Evolutionary conservation across 2,797 vertebrate species (phyloP), one percentile per base, ranked within the genome.

Genomic region (Alcedo quadribrachys): DNA sequence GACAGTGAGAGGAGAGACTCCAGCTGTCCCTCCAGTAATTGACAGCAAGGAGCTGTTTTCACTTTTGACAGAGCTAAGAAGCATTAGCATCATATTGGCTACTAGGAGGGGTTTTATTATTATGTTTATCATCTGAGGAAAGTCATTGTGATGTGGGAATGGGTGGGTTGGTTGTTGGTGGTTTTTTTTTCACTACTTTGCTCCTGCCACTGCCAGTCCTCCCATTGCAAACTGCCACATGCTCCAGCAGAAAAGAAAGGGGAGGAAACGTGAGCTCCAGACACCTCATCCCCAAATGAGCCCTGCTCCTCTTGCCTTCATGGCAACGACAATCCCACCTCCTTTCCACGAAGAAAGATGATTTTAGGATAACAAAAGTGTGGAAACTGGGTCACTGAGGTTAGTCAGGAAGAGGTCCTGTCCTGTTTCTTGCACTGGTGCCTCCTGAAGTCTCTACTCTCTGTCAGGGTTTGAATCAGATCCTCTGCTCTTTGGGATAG

Each of bases 1-100:
- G 97, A 98, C 97, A 97, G 96, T 98, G 97, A 97, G 94, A 96
- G 95, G 98, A 98, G 98, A 98, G 97, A 97, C 97, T 96, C 98
- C 98, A 98, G 98, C 98, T 98, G 98, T 98, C 98, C 97, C 96
- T 97, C 96, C 97, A 94, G 95, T 93, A 96, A 96, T 92, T 96
- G 97, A 96, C 97, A 97, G 85, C 97, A 97, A 95, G 95, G 95
- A 96, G 94, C 96, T 97, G 96, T 95, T 95, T 96, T 96, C 94
- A 92, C 94, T 96, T 96, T 95, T 95, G 97, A 96, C 96, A 95
- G 96, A 96, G 94, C 96, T 96, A 96, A 97, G 96, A 97, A 97
- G 95, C 95, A 94, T 97, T 94, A 96, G 95, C 95, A 97, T 97
- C 95, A 94, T 96, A 97, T 94, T 96, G 94, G 96, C 87, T 66